Conservation (phyloP, 2,888 invertebrate species). For the Cancer borealis region DNA sequence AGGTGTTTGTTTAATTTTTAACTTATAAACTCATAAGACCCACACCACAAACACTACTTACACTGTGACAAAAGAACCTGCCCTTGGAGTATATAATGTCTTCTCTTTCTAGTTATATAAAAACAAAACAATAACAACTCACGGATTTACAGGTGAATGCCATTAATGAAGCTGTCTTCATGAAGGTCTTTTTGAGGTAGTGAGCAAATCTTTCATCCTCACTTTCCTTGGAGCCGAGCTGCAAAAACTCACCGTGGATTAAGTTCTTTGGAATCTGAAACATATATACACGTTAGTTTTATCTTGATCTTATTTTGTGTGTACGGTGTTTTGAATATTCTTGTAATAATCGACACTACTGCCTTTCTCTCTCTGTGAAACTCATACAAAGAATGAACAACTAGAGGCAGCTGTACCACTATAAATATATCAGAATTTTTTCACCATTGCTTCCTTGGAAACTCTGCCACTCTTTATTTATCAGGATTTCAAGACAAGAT, state of each 20-base stretch:
- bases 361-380: no score
- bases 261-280: conserved; percentile 95
- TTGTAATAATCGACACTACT: no score
- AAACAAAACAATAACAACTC: background rate
- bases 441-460: no score
- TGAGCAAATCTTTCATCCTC: conserved; percentile 97
- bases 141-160: conserved; percentile 96
- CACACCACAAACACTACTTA: background rate
- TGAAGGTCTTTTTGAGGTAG: conserved; percentile 98
- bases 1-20: background rate
- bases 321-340: background rate
- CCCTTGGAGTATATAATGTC: background rate
- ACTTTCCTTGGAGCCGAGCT: conserved; percentile 96
- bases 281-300: background rate
- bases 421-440: no score
- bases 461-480: no score
- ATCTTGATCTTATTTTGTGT: no score
- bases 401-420: no score
- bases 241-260: conserved; percentile 99
- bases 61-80: background rate
- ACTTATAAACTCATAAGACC: background rate
- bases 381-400: no score
- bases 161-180: conserved; percentile 98
- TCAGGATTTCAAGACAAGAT: no score
- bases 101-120: background rate